Conservation (phyloP, 1,140 invertebrate genomes). For the Drosophila chauvacae region DNA sequence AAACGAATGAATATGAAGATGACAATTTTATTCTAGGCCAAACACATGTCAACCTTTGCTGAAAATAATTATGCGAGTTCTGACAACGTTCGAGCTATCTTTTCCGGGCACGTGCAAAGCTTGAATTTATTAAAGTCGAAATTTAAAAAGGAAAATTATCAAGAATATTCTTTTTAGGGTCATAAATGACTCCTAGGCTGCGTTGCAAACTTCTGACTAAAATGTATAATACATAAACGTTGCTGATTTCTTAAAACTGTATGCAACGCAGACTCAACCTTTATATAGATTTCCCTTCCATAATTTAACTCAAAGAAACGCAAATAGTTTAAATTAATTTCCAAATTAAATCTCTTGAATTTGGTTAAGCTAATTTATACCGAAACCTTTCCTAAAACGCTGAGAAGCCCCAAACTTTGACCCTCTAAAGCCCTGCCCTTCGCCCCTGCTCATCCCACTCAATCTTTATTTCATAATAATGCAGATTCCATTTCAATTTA, state of each 20-base stretch:
- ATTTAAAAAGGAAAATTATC: too few relatives aligned
- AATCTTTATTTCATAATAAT: conserved; percentile 73
- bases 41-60: conserved; percentile 20
- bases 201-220: not conserved
- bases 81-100: conserved; percentile 12
- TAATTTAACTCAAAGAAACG: not conserved
- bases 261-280: too few relatives aligned
- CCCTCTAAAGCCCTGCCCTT: not conserved
- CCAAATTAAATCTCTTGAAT: conserved; percentile 8
- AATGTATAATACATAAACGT: not conserved
- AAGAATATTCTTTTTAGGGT: not conserved
- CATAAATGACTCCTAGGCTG: too few relatives aligned
- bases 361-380: conserved; percentile 30
- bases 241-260: too few relatives aligned
- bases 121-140: not conserved
- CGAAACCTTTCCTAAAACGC: conserved; percentile 9
- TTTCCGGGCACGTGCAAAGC: conserved; percentile 9
- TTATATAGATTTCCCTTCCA: too few relatives aligned
- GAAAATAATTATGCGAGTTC: conserved; percentile 16
- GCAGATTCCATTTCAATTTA: conserved; percentile 76
- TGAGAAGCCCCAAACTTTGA: conserved; percentile 11
- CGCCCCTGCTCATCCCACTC: not conserved
- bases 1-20: conserved; percentile 2
- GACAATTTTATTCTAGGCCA: conserved; percentile 27
- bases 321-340: conserved; percentile 6